Conservation (phyloP, 1,140 invertebrate genomes). For the Panagrolaimus sp. region DNA sequence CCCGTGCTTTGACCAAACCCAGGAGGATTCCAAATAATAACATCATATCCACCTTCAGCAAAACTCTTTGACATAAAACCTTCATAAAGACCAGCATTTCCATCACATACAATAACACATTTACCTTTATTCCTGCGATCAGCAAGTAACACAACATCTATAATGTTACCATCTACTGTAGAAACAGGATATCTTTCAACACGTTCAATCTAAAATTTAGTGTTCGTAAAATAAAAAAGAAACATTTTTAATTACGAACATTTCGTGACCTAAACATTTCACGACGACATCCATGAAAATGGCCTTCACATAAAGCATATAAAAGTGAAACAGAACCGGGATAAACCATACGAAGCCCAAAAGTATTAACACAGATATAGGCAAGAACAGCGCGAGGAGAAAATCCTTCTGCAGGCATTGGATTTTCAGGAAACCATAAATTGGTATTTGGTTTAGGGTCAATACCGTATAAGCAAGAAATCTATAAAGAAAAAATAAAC, state of each 20-base stretch:
- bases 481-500: no score
- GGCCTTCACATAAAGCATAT: no score
- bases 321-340: not conserved
- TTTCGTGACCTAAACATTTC: not conserved
- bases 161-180: not conserved
- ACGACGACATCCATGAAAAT: no score
- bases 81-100: slow-evolving; percentile 61
- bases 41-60: slow-evolving; percentile 59
- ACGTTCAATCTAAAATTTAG: not conserved
- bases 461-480: no score
- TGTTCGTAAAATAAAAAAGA: not conserved
- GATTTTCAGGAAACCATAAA: no score
- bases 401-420: not conserved
- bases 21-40: slow-evolving; percentile 61
- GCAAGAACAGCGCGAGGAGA: not conserved
- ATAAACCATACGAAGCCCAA: not conserved
- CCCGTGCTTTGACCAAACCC: slow-evolving; percentile 50
- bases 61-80: slow-evolving; percentile 58
- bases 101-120: slow-evolving; percentile 59
- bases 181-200: not conserved
- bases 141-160: not conserved
- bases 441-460: no score
- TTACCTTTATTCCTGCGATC: not conserved
- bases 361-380: not conserved
- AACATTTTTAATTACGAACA: no score